Conservation (phyloP, 1,140 invertebrate genomes). For the Oedothorax gibbosus region DNA sequence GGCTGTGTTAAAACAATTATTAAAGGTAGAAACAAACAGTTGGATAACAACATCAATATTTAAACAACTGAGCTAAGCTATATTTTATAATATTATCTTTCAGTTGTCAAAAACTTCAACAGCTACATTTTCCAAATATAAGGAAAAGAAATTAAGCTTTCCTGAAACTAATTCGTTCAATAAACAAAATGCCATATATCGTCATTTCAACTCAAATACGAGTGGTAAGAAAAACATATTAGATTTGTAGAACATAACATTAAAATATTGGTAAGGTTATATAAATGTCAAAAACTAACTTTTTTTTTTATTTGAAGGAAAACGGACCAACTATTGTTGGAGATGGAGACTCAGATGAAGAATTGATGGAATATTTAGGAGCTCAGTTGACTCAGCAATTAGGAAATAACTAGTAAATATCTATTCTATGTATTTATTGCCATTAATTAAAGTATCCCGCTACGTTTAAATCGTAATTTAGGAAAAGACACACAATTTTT, state of each 20-base stretch:
- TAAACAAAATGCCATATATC: conserved; percentile 55
- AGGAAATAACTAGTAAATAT: conserved; percentile 70
- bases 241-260: too few relatives aligned
- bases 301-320: conserved; percentile 52
- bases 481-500: not conserved
- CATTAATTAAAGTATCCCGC: not conserved
- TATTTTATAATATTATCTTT: too few relatives aligned
- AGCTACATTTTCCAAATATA: too few relatives aligned
- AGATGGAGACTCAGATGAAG: conserved; percentile 59
- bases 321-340: conserved; percentile 63
- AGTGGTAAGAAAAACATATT: conserved; percentile 22
- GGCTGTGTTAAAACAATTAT: too few relatives aligned
- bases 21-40: too few relatives aligned
- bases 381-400: conserved; percentile 66
- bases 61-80: too few relatives aligned
- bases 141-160: too few relatives aligned
- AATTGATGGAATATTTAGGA: conserved; percentile 65
- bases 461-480: not conserved
- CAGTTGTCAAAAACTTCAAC: too few relatives aligned
- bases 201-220: conserved; percentile 61
- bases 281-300: not conserved
- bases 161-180: too few relatives aligned
- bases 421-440: conserved; percentile 16
- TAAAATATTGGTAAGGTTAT: too few relatives aligned
- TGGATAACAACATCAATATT: too few relatives aligned